phyloP scores from a whole-genome alignment of 1,140 invertebrate genomes.

The Globodera rostochiensis region DNA sequence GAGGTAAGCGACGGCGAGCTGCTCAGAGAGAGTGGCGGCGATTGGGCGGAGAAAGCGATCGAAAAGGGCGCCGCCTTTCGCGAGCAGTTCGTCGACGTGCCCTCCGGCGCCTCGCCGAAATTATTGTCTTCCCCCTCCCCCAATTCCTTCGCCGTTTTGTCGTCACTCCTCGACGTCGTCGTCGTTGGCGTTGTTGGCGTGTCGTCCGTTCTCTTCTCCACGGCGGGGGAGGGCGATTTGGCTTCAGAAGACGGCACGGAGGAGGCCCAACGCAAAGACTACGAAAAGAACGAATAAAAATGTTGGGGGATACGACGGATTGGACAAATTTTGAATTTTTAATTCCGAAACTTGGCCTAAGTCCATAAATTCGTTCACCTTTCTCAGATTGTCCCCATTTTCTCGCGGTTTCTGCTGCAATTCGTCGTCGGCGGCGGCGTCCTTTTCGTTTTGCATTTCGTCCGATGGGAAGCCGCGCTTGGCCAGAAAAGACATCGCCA shows the following conservation, averaged over 20 bases:
- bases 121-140: background rate
- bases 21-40: constrained; percentile 16
- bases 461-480: constrained; percentile 4
- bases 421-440: background rate
- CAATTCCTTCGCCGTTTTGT: background rate
- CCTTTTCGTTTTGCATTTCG: constrained; percentile 7
- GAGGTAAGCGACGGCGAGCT: constrained; percentile 24
- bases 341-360: no score
- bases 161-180: background rate
- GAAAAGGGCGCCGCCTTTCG: no score
- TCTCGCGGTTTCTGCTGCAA: background rate
- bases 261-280: background rate
- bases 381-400: background rate
- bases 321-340: no score
- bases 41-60: background rate
- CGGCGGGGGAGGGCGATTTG: no score
- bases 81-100: background rate
- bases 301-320: no score
- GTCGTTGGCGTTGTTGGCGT: background rate
- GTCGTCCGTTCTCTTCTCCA: background rate
- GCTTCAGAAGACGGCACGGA: background rate
- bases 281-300: background rate
- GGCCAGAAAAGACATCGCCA: constrained; percentile 2
- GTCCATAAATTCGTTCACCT: background rate
- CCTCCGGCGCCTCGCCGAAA: background rate